Evolutionary conservation across 1,140 invertebrate species (phyloP).

Genomic region (Thalassaphorura encarpata): DNA sequence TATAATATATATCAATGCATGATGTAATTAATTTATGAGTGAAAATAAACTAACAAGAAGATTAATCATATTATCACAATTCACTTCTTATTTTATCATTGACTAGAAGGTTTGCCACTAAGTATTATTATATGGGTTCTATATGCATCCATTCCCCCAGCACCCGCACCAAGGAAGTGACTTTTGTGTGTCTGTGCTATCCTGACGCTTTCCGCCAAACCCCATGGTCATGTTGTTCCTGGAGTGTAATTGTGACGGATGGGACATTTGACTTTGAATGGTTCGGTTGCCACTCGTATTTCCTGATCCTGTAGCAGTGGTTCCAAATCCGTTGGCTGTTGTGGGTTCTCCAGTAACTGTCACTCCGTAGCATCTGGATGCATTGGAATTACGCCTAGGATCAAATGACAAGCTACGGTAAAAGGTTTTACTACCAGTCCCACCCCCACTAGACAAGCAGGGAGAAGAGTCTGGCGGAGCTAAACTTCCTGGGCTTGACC

Average conservation of each 20-base stretch:
- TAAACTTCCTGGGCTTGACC: background rate
- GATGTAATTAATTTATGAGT: background rate
- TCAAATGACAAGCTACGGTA: background rate
- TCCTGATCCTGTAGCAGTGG: background rate
- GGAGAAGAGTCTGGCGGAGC: background rate
- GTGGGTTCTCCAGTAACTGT: background rate
- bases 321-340: background rate
- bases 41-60: background rate
- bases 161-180: constrained; percentile 78
- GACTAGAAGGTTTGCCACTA: background rate
- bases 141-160: constrained; percentile 75
- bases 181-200: constrained; percentile 19
- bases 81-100: background rate
- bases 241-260: background rate
- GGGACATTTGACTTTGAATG: background rate
- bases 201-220: constrained; percentile 34
- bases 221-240: background rate
- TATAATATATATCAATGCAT: background rate
- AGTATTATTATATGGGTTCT: too few species aligned
- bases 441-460: background rate
- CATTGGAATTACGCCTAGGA: background rate
- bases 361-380: background rate
- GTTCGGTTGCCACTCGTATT: background rate
- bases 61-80: background rate
- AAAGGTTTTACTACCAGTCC: background rate